Evolutionary conservation across 1,140 invertebrate species (phyloP).

Genomic region (Drosophila santomea): DNA sequence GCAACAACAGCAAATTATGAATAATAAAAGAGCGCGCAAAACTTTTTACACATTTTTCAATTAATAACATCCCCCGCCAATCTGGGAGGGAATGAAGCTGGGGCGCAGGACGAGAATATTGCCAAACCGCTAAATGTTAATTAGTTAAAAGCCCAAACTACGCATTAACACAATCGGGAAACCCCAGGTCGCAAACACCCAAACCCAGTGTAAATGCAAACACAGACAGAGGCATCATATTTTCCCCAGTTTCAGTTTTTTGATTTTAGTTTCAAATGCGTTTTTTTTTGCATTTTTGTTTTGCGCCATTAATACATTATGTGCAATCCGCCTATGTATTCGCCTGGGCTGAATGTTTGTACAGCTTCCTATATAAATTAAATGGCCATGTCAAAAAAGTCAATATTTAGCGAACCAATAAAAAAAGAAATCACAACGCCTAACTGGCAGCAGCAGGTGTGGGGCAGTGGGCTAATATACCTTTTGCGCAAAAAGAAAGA

Average conservation of each 20-base stretch:
- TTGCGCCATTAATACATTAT: slow-evolving; percentile 62
- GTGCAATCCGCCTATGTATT: slow-evolving; percentile 30
- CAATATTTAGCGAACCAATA: slow-evolving; percentile 71
- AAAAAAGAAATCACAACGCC: slow-evolving; percentile 29
- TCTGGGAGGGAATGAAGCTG: slow-evolving; percentile 31
- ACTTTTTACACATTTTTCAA: slow-evolving; percentile 78
- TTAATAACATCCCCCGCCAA: slow-evolving; percentile 64
- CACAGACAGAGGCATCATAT: slow-evolving; percentile 33
- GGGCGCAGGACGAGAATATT: slow-evolving; percentile 36
- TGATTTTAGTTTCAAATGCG: slow-evolving; percentile 46
- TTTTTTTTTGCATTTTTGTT: slow-evolving; percentile 30
- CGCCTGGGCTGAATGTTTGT: slow-evolving; percentile 19
- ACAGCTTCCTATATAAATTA: slow-evolving; percentile 36
- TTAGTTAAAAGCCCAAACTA: slow-evolving; percentile 82
- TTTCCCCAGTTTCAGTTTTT: slow-evolving; percentile 58
- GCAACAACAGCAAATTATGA: slow-evolving; percentile 58
- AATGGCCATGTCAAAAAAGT: slow-evolving; percentile 38
- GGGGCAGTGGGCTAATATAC: slow-evolving; percentile 6
- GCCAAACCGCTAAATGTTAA: slow-evolving; percentile 83
- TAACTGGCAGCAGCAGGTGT: slow-evolving; percentile 4
- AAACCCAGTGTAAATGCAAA: slow-evolving; percentile 32
- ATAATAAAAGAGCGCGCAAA: slow-evolving; percentile 67
- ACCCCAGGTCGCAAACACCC: slow-evolving; percentile 11
- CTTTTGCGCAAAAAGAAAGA: slow-evolving; percentile 12
- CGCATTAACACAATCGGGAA: slow-evolving; percentile 56